These are phyloP conservation scores for Pycnomerus fuliginosus DNA, from an alignment of 2,888 invertebrate genomes.

Conservation along the genomic window DNA sequence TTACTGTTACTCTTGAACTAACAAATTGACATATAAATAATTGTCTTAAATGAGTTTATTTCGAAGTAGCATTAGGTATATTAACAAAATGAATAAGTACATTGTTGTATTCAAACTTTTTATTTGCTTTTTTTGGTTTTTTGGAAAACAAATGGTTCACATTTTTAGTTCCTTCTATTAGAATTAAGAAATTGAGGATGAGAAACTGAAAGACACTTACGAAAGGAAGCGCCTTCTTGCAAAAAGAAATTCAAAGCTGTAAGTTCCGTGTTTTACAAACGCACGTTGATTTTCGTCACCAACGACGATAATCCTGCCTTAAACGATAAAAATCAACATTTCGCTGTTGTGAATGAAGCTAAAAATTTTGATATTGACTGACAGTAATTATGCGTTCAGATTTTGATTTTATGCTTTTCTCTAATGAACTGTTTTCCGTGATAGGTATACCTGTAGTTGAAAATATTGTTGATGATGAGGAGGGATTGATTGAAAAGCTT, in stretches of 20 bases:
- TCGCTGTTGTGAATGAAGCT: constrained; percentile 40
- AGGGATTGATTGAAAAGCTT: constrained; percentile 36
- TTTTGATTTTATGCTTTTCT: constrained; percentile 40
- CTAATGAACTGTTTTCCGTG: constrained; percentile 40
- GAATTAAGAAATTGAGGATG: too few relatives aligned
- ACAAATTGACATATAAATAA: too few relatives aligned
- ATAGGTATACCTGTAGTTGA: constrained; percentile 23
- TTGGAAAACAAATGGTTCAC: too few relatives aligned
- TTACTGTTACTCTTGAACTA: too few relatives aligned
- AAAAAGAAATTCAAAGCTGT: constrained; percentile 39
- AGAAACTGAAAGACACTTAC: too few relatives aligned
- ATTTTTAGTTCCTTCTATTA: too few relatives aligned
- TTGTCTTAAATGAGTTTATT: too few relatives aligned
- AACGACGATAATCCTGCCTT: constrained; percentile 41
- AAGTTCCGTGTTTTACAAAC: constrained; percentile 32
- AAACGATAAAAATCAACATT: constrained; percentile 34
- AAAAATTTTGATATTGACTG: constrained; percentile 36
- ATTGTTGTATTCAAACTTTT: too few relatives aligned
- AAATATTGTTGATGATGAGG: constrained; percentile 34
- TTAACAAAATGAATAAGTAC: too few relatives aligned
- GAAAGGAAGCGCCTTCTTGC: too few relatives aligned
- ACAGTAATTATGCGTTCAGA: constrained; percentile 32
- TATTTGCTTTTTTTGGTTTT: too few relatives aligned
- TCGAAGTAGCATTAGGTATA: too few relatives aligned
- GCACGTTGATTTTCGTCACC: constrained; percentile 38